Conservation (phyloP, 2,888 invertebrate genomes). For the Parnassius smintheus region DNA sequence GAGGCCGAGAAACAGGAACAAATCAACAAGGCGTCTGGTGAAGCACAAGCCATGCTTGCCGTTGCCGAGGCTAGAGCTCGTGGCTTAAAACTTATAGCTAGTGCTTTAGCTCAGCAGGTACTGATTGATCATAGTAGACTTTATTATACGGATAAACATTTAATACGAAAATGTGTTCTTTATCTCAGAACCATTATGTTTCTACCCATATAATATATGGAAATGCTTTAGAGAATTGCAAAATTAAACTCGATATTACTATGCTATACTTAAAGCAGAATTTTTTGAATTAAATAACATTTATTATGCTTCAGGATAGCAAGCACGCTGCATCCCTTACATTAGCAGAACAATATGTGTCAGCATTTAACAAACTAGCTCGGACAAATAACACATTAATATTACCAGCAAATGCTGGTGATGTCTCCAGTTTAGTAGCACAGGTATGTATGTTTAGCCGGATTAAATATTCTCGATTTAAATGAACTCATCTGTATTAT, state of each 20-base stretch:
- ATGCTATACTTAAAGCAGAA: no score
- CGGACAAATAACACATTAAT: slow-evolving; percentile 96
- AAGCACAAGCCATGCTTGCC: slow-evolving; percentile 94
- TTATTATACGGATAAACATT: no score
- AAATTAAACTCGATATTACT: no score
- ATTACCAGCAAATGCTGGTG: slow-evolving; percentile 93
- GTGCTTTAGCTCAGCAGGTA: slow-evolving; percentile 70
- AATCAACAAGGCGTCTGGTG: slow-evolving; percentile 95
- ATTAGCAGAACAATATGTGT: slow-evolving; percentile 97
- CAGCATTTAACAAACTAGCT: slow-evolving; percentile 96
- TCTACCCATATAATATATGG: no score
- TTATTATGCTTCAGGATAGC: slow-evolving; percentile 81
- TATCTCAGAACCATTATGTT: no score
- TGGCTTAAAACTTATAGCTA: slow-evolving; percentile 89
- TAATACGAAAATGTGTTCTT: no score
- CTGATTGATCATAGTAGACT: slow-evolving; percentile 1
- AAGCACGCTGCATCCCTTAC: slow-evolving; percentile 94
- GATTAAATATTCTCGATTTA: no score
- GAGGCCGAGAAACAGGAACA: slow-evolving; percentile 97
- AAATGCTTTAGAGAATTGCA: no score
- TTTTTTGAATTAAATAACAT: no score
- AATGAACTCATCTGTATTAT: no score
- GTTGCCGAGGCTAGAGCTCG: slow-evolving; percentile 95
- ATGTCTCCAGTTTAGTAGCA: slow-evolving; percentile 88
- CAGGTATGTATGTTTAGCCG: slow-evolving; percentile 84